Evolutionary conservation across 2,797 vertebrate genomes (phyloP).

Genomic region (Sus cebifrons): DNA sequence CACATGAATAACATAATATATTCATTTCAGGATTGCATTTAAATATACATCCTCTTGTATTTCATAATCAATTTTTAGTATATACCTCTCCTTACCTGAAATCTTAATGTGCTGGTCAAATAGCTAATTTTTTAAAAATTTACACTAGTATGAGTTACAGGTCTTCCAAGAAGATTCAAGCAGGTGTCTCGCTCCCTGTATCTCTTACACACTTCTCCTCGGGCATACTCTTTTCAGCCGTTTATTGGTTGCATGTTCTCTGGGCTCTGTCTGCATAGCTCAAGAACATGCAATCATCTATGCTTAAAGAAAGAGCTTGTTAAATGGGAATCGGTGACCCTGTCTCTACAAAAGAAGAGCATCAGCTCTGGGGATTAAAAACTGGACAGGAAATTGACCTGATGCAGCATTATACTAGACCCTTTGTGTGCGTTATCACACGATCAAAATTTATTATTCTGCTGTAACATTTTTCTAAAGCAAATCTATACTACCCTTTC

Average conservation of each 20-base stretch:
- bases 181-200: neutral
- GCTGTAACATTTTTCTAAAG: neutral
- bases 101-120: neutral
- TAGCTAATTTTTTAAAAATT: neutral
- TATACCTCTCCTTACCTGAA: neutral
- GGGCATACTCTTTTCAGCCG: neutral
- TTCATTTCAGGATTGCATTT: constrained; percentile 15
- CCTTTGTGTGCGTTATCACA: neutral
- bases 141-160: neutral
- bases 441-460: neutral
- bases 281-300: neutral
- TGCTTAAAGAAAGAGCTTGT: neutral
- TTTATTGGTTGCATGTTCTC: neutral
- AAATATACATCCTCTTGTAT: neutral
- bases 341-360: neutral
- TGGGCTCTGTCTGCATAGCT: neutral
- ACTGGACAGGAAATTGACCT: neutral
- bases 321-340: neutral
- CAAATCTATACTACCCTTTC: neutral
- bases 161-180: neutral
- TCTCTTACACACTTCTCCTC: neutral
- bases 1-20: neutral
- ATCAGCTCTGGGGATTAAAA: neutral
- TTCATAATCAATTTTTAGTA: neutral
- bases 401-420: neutral